phyloP scores from a whole-genome alignment of 2,797 vertebrate species.

The Alosa sapidissima region DNA sequence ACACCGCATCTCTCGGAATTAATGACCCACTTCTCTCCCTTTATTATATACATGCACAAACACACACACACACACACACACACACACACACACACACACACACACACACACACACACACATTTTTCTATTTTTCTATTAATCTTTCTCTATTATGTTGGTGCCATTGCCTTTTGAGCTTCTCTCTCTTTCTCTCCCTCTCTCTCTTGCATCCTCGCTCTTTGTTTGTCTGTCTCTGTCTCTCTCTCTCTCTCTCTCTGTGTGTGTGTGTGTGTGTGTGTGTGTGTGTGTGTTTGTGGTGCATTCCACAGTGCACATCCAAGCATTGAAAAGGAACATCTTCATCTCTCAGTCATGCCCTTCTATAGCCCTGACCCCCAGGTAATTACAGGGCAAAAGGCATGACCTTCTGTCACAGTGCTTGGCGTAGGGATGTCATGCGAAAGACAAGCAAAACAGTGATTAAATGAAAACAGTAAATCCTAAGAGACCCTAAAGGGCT shows the following conservation, averaged over 20 bases:
- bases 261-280: not conserved
- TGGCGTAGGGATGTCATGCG: not conserved
- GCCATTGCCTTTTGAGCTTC: slow-evolving; percentile 28
- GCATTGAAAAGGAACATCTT: not conserved
- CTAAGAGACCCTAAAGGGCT: not conserved
- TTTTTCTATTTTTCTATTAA: no score
- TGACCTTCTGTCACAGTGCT: not conserved
- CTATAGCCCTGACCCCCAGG: not conserved
- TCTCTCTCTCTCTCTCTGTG: not conserved
- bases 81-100: slow-evolving; percentile 9
- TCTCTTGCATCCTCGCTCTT: not conserved
- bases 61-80: slow-evolving; percentile 21
- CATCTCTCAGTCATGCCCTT: slow-evolving; percentile 19
- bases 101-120: not conserved
- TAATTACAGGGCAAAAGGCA: slow-evolving; percentile 1
- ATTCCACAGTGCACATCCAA: slow-evolving; percentile 6
- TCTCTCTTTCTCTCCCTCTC: not conserved
- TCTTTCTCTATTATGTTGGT: no score
- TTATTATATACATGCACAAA: slow-evolving; percentile 6
- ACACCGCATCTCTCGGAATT: not conserved
- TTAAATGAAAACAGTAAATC: slow-evolving; percentile 23
- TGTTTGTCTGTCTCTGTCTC: not conserved
- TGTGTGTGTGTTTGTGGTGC: not conserved
- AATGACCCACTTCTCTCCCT: slow-evolving; percentile 23
- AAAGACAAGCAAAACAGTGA: not conserved